phyloP scores from a whole-genome alignment of 2,113 vertebrate species.

The Vulpes lagopus region DNA sequence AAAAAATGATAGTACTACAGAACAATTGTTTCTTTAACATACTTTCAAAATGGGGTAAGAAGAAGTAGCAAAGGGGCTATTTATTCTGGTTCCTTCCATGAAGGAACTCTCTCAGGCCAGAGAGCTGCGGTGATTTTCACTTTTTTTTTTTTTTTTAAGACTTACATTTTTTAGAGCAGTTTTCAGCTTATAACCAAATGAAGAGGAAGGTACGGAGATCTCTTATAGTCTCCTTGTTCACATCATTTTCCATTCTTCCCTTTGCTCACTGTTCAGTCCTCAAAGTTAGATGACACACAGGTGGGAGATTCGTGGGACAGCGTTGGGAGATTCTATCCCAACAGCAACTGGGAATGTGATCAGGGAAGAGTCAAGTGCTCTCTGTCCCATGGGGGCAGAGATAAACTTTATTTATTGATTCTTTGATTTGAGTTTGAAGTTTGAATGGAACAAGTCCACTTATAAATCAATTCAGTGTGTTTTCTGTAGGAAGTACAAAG shows the following conservation, averaged over 20 bases:
- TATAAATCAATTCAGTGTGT: conserved; percentile 81
- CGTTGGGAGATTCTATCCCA: background rate
- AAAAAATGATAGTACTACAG: background rate
- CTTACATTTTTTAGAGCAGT: background rate
- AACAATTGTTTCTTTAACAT: background rate
- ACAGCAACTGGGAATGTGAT: conserved; percentile 23
- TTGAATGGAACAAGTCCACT: conserved; percentile 76
- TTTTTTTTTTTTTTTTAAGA: conserved; percentile 1
- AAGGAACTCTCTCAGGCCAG: background rate
- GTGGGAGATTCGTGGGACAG: conserved; percentile 28
- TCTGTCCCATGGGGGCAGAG: background rate
- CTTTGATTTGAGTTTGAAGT: conserved; percentile 75
- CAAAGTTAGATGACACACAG: background rate
- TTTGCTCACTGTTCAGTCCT: background rate
- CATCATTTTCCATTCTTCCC: background rate
- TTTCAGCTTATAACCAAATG: background rate
- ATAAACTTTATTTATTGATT: conserved; percentile 69
- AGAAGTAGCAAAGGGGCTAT: background rate
- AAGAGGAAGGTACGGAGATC: background rate
- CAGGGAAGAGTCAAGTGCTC: background rate
- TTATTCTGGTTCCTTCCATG: background rate
- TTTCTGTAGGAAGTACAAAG: conserved; percentile 63
- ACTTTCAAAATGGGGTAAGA: background rate
- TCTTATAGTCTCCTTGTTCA: too few relatives aligned
- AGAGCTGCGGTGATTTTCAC: background rate